Evolutionary conservation across 2,888 invertebrate species (phyloP).

Genomic region (Eilema caniola): DNA sequence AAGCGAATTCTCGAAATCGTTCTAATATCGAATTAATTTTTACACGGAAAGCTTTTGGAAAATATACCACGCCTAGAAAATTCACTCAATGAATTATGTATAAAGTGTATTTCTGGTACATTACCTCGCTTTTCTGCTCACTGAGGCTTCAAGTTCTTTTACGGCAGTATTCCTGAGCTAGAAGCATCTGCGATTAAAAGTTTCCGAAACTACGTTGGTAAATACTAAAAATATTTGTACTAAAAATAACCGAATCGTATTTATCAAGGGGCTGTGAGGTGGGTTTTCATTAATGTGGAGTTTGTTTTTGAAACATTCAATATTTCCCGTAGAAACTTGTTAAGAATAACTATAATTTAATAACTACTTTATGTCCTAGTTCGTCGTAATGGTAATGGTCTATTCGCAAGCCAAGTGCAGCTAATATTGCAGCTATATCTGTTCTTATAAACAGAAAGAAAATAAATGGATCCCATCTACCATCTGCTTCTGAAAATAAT

Average conservation of each 20-base stretch:
- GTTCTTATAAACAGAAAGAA: too few species aligned
- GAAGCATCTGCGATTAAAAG: constrained; percentile 8
- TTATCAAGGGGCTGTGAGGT: background rate
- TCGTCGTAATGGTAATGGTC: too few species aligned
- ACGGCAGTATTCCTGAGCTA: constrained; percentile 5
- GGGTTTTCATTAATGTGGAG: background rate
- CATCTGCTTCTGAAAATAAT: too few species aligned
- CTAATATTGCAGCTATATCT: too few species aligned
- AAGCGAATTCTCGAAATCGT: constrained; percentile 25
- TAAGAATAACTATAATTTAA: too few species aligned
- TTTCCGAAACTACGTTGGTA: background rate
- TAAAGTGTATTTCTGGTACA: constrained; percentile 38
- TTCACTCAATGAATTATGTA: constrained; percentile 42
- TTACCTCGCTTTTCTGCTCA: constrained; percentile 36
- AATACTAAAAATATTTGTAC: background rate
- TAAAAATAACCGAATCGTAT: background rate
- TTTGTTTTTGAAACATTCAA: too few species aligned
- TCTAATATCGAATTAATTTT: constrained; percentile 29
- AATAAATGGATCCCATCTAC: too few species aligned
- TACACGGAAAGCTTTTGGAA: constrained; percentile 23
- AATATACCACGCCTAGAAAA: constrained; percentile 25
- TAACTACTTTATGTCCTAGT: too few species aligned
- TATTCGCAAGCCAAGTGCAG: too few species aligned
- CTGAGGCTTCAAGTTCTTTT: constrained; percentile 18
- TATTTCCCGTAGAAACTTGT: too few species aligned